These are phyloP conservation scores for Sebastolobus alascanus DNA, from an alignment of 2,797 vertebrate species.

Conservation along the genomic window DNA sequence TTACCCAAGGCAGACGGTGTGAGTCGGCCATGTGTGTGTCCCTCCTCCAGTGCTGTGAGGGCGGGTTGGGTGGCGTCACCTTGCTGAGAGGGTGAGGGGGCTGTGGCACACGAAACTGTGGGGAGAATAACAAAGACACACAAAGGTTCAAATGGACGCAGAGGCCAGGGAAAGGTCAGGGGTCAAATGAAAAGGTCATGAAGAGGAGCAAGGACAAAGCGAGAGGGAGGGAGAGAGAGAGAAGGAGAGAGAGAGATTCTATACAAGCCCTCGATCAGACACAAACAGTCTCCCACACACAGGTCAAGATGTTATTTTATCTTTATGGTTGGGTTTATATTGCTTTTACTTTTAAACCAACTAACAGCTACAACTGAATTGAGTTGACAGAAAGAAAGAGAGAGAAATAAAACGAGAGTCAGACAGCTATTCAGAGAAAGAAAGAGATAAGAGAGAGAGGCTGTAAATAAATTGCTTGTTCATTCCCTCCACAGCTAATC, in stretches of 20 bases:
- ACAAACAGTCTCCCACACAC: neutral
- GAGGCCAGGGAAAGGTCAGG: constrained; percentile 55
- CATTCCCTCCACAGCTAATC: constrained; percentile 40
- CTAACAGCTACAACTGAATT: constrained; percentile 11
- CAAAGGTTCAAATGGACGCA: constrained; percentile 56
- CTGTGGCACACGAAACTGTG: constrained; percentile 85
- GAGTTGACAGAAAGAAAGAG: constrained; percentile 15
- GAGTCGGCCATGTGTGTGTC: constrained; percentile 74
- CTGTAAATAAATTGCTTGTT: constrained; percentile 55
- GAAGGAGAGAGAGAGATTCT: neutral
- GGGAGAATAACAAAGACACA: constrained; percentile 64
- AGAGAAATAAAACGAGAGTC: neutral
- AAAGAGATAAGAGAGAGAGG: constrained; percentile 1
- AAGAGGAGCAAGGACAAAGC: constrained; percentile 48
- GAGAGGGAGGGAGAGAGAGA: neutral
- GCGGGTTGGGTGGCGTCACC: constrained; percentile 72
- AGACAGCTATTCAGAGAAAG: constrained; percentile 23
- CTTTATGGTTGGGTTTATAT: constrained; percentile 3
- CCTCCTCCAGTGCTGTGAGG: constrained; percentile 82
- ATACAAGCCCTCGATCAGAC: neutral
- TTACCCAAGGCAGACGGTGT: constrained; percentile 76
- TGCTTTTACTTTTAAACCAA: constrained; percentile 23
- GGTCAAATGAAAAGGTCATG: constrained; percentile 66
- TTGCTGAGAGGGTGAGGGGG: constrained; percentile 79
- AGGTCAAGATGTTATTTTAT: constrained; percentile 17